These are phyloP conservation scores for Tenodera sinensis DNA, from an alignment of 2,888 invertebrate species.

Conservation along the genomic window DNA sequence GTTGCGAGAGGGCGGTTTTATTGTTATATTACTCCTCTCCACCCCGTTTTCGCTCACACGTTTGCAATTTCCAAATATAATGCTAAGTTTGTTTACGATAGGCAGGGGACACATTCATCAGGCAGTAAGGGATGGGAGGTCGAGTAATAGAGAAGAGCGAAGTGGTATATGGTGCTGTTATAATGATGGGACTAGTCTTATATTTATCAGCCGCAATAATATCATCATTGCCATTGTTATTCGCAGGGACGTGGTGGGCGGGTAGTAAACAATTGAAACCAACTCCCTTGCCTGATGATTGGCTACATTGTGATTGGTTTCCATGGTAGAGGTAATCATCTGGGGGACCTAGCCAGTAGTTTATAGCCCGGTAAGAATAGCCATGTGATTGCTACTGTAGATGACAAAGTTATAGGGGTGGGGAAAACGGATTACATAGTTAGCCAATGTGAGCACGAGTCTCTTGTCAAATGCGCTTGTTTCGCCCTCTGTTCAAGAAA, in stretches of 20 bases:
- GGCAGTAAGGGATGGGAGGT: not conserved
- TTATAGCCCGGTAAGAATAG: conserved; percentile 1
- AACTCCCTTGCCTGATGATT: not conserved
- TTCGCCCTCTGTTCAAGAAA: no score
- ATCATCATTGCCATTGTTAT: not conserved
- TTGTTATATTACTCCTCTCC: not conserved
- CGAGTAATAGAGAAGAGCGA: not conserved
- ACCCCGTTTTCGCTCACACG: not conserved
- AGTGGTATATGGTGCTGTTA: not conserved
- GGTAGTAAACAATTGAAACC: not conserved
- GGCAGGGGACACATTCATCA: not conserved
- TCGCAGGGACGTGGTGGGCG: not conserved
- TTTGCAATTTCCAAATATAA: conserved; percentile 10
- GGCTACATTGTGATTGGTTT: conserved; percentile 14
- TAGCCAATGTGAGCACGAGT: not conserved
- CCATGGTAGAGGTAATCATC: not conserved
- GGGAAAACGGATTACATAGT: not conserved
- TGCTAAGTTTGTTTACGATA: conserved; percentile 9
- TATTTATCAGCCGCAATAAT: not conserved
- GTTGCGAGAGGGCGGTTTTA: not conserved
- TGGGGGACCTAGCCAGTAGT: not conserved
- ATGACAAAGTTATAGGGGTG: not conserved
- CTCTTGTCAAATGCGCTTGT: no score
- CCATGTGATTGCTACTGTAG: not conserved
- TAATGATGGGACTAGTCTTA: not conserved